These are phyloP conservation scores for Theocolax elegans DNA, from an alignment of 1,140 invertebrate species.

Conservation along the genomic window DNA sequence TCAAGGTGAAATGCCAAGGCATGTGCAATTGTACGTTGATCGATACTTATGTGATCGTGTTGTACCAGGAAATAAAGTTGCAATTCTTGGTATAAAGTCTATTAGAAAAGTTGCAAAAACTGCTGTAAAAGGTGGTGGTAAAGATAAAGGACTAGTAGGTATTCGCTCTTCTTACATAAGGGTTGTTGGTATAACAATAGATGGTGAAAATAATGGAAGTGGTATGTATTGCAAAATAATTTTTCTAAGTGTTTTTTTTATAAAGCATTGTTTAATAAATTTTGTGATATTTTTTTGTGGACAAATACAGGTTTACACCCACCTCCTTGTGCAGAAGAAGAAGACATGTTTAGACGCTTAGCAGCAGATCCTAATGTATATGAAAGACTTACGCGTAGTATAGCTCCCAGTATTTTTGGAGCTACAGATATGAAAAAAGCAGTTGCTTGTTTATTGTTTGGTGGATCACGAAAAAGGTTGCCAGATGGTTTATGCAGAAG, in stretches of 20 bases:
- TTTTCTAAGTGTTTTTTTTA: neutral
- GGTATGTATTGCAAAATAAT: constrained; percentile 51
- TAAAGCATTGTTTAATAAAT: constrained; percentile 1
- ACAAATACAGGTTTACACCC: constrained; percentile 54
- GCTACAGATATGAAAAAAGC: constrained; percentile 96
- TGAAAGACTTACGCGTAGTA: constrained; percentile 88
- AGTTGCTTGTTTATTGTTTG: constrained; percentile 95
- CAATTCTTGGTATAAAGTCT: constrained; percentile 94
- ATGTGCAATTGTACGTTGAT: constrained; percentile 95
- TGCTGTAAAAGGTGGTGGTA: constrained; percentile 72
- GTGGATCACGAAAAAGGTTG: constrained; percentile 87
- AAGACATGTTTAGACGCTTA: constrained; percentile 89
- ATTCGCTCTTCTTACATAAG: constrained; percentile 94
- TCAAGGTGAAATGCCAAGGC: constrained; percentile 98
- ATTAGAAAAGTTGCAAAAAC: constrained; percentile 88
- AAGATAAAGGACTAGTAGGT: constrained; percentile 89
- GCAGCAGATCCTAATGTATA: constrained; percentile 89
- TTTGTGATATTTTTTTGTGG: neutral
- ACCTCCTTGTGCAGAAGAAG: constrained; percentile 83
- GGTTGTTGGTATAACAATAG: constrained; percentile 91
- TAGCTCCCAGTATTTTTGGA: constrained; percentile 98
- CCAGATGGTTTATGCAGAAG: constrained; percentile 95
- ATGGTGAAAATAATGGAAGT: constrained; percentile 76
- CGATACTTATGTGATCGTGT: constrained; percentile 94
- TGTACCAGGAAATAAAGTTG: constrained; percentile 95